phyloP scores from a whole-genome alignment of 2,888 invertebrate genomes.

The Microplitis manilae region DNA sequence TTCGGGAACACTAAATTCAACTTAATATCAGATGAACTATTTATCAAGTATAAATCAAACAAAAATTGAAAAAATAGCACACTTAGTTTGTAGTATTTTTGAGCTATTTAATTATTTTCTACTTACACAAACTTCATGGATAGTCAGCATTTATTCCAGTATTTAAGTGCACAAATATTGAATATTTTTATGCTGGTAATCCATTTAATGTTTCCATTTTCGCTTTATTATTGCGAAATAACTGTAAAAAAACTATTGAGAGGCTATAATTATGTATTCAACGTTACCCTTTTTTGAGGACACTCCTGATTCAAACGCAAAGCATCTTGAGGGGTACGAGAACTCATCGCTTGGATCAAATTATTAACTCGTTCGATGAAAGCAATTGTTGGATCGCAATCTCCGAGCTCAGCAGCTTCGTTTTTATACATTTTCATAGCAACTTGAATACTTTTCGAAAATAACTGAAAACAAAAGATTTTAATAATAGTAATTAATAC shows the following conservation, averaged over 20 bases:
- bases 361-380: constrained; percentile 40
- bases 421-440: constrained; percentile 44
- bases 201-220: constrained; percentile 1
- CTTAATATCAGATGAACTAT: too few species aligned
- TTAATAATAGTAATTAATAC: background rate
- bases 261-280: background rate
- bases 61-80: too few species aligned
- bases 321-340: constrained; percentile 42
- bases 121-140: too few species aligned
- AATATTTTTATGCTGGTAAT: too few species aligned
- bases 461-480: constrained; percentile 40
- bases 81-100: too few species aligned
- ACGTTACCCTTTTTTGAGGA: constrained; percentile 38
- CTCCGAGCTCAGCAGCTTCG: constrained; percentile 33
- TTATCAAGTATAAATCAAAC: too few species aligned
- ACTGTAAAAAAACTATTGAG: background rate
- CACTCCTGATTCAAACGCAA: constrained; percentile 36
- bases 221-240: background rate
- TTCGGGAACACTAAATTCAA: too few species aligned
- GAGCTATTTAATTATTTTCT: background rate
- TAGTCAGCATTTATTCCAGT: too few species aligned
- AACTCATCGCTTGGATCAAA: constrained; percentile 47
- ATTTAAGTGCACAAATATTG: too few species aligned
- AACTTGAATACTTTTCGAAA: constrained; percentile 41
- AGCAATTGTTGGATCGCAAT: constrained; percentile 39